These are phyloP conservation scores for Syngnathus acus DNA, from an alignment of 2,797 vertebrate genomes.

Conservation along the genomic window DNA sequence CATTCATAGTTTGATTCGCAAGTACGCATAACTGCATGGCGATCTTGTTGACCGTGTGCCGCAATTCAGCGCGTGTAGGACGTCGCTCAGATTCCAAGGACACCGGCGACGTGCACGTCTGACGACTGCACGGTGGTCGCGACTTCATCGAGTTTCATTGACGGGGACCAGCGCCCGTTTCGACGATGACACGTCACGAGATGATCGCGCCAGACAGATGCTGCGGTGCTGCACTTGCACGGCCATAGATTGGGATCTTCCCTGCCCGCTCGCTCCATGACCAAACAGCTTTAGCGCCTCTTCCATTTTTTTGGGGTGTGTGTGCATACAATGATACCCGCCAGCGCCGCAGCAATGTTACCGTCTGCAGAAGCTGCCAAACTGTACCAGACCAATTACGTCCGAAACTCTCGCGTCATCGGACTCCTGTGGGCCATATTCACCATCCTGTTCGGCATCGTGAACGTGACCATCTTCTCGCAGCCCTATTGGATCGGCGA, in stretches of 20 bases:
- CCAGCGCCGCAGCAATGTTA: constrained; percentile 81
- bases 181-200: constrained; percentile 54
- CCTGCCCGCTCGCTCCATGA: not conserved
- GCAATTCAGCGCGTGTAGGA: not conserved
- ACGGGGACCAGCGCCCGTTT: constrained; percentile 22
- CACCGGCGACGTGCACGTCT: constrained; percentile 43
- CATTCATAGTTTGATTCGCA: not conserved
- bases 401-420: constrained; percentile 91
- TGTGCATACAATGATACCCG: constrained; percentile 67
- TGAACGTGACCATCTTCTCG: constrained; percentile 92
- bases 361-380: constrained; percentile 93
- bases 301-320: constrained; percentile 6
- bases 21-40: too few relatives aligned
- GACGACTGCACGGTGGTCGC: constrained; percentile 23
- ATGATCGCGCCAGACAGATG: constrained; percentile 54
- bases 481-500: constrained; percentile 98
- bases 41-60: not conserved
- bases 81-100: constrained; percentile 28
- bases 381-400: constrained; percentile 93
- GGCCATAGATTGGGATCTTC: constrained; percentile 10
- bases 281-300: not conserved
- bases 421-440: constrained; percentile 96
- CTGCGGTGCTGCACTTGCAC: constrained; percentile 30
- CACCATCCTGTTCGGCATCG: constrained; percentile 92
- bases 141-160: constrained; percentile 15